phyloP scores from a whole-genome alignment of 2,888 invertebrate genomes.

The Drosophila emarginata region DNA sequence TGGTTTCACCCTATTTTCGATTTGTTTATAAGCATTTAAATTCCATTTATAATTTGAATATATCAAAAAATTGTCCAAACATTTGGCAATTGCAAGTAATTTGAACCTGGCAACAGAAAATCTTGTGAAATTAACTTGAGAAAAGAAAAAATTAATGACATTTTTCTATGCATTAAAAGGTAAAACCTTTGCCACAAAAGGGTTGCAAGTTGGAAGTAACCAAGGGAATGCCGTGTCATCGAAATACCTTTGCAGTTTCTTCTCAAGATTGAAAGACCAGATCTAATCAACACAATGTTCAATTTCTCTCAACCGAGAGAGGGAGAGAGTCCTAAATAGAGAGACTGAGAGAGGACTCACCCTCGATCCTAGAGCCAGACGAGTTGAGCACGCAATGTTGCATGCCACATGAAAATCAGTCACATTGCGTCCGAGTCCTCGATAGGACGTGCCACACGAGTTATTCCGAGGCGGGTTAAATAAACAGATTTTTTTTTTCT shows the following conservation, averaged over 20 bases:
- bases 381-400: slow-evolving; percentile 52
- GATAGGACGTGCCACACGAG: slow-evolving; percentile 37
- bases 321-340: not conserved
- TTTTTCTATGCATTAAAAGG: slow-evolving; percentile 16
- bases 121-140: slow-evolving; percentile 8
- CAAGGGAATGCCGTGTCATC: slow-evolving; percentile 7
- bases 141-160: slow-evolving; percentile 13
- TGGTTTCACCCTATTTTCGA: not conserved
- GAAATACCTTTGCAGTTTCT: not conserved
- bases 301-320: not conserved
- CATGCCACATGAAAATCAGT: slow-evolving; percentile 60
- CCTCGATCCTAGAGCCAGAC: not conserved
- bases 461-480: not conserved
- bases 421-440: slow-evolving; percentile 51
- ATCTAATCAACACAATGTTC: not conserved
- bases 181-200: not conserved
- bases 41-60: slow-evolving; percentile 18
- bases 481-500: slow-evolving; percentile 20
- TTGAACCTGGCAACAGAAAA: slow-evolving; percentile 39
- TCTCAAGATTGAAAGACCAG: not conserved
- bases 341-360: not conserved
- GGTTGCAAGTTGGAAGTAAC: slow-evolving; percentile 6
- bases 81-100: slow-evolving; percentile 27
- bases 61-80: slow-evolving; percentile 38
- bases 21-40: not conserved